Percentiles rank a stretch among this genome's conserved stretches.
Evolutionary conservation across 2,113 vertebrate genomes (phyloP).

Genomic region (Thermophis baileyi): DNA sequence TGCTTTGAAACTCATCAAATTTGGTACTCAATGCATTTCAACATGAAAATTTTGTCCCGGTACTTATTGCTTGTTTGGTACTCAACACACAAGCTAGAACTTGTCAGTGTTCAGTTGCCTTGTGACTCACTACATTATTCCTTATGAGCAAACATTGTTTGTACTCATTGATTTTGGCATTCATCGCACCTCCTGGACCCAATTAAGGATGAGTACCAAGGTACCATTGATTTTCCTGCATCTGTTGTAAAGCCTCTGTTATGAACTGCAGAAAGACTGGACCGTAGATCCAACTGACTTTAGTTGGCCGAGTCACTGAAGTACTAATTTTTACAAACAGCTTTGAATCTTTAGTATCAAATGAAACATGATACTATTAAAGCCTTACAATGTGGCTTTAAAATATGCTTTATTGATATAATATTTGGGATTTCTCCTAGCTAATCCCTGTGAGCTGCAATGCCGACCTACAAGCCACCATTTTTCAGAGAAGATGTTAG

Average conservation of each 20-base stretch:
- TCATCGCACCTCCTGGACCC: no score
- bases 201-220: no score
- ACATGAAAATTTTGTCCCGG: no score
- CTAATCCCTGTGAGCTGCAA: conserved; percentile 89
- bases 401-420: background rate
- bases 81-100: no score
- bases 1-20: no score
- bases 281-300: background rate
- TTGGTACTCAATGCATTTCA: no score
- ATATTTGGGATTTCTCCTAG: conserved; percentile 62
- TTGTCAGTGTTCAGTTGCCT: no score
- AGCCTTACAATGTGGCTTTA: background rate
- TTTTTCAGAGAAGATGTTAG: conserved; percentile 95
- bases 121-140: no score
- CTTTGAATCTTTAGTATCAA: background rate
- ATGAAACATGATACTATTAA: background rate
- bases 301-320: background rate
- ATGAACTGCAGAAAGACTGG: background rate
- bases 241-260: background rate
- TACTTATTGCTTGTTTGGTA: no score
- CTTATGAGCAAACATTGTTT: no score
- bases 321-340: background rate
- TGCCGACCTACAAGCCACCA: conserved; percentile 81
- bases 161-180: no score
- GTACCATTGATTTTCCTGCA: no score